Evolutionary conservation across 1,140 invertebrate species (phyloP).

Genomic region (Hyles vespertilio): DNA sequence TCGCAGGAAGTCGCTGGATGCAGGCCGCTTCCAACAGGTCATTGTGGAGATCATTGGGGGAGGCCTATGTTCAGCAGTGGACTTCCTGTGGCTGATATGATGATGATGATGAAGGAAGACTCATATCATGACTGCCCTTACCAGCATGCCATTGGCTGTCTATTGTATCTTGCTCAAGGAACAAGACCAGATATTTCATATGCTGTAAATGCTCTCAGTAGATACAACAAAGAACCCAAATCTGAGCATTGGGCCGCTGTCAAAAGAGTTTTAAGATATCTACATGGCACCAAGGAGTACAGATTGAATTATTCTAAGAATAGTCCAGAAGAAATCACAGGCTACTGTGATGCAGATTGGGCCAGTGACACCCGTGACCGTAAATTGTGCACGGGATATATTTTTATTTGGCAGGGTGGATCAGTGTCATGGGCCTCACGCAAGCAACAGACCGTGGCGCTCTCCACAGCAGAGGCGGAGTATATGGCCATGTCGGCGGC

Average conservation of each 20-base stretch:
- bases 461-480: slow-evolving; percentile 26
- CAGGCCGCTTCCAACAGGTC: no score
- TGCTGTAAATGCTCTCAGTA: slow-evolving; percentile 29
- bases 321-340: slow-evolving; percentile 20
- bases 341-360: slow-evolving; percentile 30
- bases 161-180: slow-evolving; percentile 31
- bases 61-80: no score
- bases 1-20: no score
- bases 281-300: slow-evolving; percentile 21
- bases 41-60: no score
- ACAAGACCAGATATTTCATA: slow-evolving; percentile 35
- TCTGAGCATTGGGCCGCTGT: slow-evolving; percentile 28
- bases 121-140: not conserved
- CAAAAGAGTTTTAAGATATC: slow-evolving; percentile 31
- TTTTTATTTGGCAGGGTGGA: slow-evolving; percentile 25
- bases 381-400: slow-evolving; percentile 22
- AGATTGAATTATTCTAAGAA: slow-evolving; percentile 21
- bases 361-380: slow-evolving; percentile 14
- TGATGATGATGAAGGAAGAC: no score
- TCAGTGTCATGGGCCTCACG: slow-evolving; percentile 15
- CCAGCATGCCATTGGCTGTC: slow-evolving; percentile 23
- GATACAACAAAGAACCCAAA: slow-evolving; percentile 24
- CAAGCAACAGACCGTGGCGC: slow-evolving; percentile 20
- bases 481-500: slow-evolving; percentile 19
- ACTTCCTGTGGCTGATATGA: no score